Evolutionary conservation across 2,113 vertebrate genomes (phyloP).

Genomic region (Colistium nudipinnis): DNA sequence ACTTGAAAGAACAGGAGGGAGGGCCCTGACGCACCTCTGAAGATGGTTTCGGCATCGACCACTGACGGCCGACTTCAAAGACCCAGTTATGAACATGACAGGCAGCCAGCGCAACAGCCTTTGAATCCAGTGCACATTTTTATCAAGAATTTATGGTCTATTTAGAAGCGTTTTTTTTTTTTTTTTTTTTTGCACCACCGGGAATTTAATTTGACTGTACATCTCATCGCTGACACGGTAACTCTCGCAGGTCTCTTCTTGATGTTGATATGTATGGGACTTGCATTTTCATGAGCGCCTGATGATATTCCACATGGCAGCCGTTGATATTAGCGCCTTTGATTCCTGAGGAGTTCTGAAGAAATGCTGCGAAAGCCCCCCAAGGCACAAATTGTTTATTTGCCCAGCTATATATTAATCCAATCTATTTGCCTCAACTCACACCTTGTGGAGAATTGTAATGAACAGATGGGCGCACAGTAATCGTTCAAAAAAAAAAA

Average conservation of each 20-base stretch:
- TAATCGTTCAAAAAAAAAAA: slow-evolving; percentile 51
- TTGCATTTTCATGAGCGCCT: slow-evolving; percentile 69
- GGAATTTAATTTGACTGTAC: slow-evolving; percentile 70
- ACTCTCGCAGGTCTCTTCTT: slow-evolving; percentile 66
- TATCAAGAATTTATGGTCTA: slow-evolving; percentile 74
- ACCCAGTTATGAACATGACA: slow-evolving; percentile 76
- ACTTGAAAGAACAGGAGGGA: slow-evolving; percentile 78
- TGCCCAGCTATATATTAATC: slow-evolving; percentile 79
- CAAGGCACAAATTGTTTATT: slow-evolving; percentile 81
- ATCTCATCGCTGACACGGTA: slow-evolving; percentile 60
- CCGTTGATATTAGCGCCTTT: slow-evolving; percentile 77
- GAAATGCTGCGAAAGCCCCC: slow-evolving; percentile 71
- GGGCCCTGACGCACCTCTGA: slow-evolving; percentile 68
- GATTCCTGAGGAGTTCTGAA: slow-evolving; percentile 77
- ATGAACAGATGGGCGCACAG: slow-evolving; percentile 63
- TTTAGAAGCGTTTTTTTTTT: slow-evolving; percentile 54
- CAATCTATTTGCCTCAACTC: slow-evolving; percentile 74
- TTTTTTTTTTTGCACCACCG: slow-evolving; percentile 42
- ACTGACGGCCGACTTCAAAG: slow-evolving; percentile 79
- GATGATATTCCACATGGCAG: slow-evolving; percentile 76
- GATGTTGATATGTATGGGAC: slow-evolving; percentile 67
- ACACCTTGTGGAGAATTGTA: slow-evolving; percentile 75
- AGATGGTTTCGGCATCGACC: slow-evolving; percentile 72
- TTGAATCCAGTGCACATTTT: slow-evolving; percentile 73
- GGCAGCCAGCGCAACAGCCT: slow-evolving; percentile 64